Percentiles rank a stretch among this genome's conserved stretches.
Evolutionary conservation across 1,140 invertebrate genomes (phyloP).

Genomic region (Propsilocerus akamusi): DNA sequence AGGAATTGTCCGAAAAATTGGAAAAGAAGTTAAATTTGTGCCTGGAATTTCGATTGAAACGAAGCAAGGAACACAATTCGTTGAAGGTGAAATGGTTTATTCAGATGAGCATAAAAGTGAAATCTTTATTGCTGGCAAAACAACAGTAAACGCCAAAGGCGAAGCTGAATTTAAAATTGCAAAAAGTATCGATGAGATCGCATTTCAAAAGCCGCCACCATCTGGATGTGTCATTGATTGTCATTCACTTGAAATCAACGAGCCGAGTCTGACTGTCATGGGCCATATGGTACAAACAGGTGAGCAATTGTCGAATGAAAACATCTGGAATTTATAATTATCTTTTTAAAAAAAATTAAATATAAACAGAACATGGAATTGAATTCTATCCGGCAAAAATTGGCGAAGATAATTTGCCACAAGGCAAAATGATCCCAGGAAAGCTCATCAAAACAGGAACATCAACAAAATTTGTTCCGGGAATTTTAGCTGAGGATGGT

Average conservation of each 20-base stretch:
- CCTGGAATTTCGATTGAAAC: slow-evolving; percentile 45
- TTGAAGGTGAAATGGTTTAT: slow-evolving; percentile 43
- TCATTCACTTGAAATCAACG: slow-evolving; percentile 29
- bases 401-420: slow-evolving; percentile 22
- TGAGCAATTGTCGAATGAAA: too few species aligned
- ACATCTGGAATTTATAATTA: too few species aligned
- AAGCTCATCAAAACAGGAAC: slow-evolving; percentile 37
- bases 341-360: too few species aligned
- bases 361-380: slow-evolving; percentile 29
- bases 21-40: slow-evolving; percentile 29
- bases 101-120: slow-evolving; percentile 29
- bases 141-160: slow-evolving; percentile 26
- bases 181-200: slow-evolving; percentile 33
- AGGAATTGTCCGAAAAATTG: slow-evolving; percentile 29
- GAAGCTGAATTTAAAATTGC: slow-evolving; percentile 38
- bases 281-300: slow-evolving; percentile 52
- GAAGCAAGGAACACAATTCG: slow-evolving; percentile 39
- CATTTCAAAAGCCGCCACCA: slow-evolving; percentile 29
- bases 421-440: slow-evolving; percentile 44
- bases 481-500: slow-evolving; percentile 41
- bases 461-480: slow-evolving; percentile 46
- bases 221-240: slow-evolving; percentile 36
- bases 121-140: slow-evolving; percentile 39
- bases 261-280: slow-evolving; percentile 36
- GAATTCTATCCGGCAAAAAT: slow-evolving; percentile 46